Base-by-base conservation (phyloP, 2,797 vertebrate genomes). In the Gastrophryne carolinensis region DNA sequence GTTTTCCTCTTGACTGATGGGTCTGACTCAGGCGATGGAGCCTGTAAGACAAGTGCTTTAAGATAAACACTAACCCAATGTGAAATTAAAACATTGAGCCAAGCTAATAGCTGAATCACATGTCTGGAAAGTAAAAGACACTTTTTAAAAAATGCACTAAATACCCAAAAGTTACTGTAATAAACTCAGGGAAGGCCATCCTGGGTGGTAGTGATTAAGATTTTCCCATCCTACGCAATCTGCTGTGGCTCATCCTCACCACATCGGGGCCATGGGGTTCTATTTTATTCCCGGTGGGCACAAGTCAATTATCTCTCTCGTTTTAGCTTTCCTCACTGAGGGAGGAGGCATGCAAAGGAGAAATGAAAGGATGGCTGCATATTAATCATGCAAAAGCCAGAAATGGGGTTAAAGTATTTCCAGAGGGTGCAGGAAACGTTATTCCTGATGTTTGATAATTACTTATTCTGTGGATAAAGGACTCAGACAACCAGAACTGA, bases 401-500 rank as follows among this genome's bases (percentile, higher is more conserved):
- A 72, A 52, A 52, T 37, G 57, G 70, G 41, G 70, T 27, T 63
- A 54, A 67, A 19, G 2, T 54, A 53, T 53, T 53, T 67, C 64
- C 47, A 52, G 58, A 63, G 70, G 30, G 57, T 35, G 30, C 70
- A 62, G 57, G 70, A 62, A 62, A 54, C 32, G 15, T 67, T 52
- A 67, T 53, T 67, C 64, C 64, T 67, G 64, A 53, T 67, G 54
- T 67, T 35, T 67, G 64, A 67, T 67, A 67, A 67, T 67, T 49
- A 67, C 47, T 54, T 54, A 67, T 67, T 67, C 64, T 49, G 47
- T 67, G 26, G 47, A 67, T 53, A 32, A 53, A 15, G 9, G 32
- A 53, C 13, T 37, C 35, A 29, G 6, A 17, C 47, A 52, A 66
- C n/a, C 30, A 50, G 17, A 17, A 44, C 15, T 13, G 39, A 30